These are phyloP conservation scores for Syngnathus scovelli DNA, from an alignment of 2,113 vertebrate species.

Conservation along the genomic window DNA sequence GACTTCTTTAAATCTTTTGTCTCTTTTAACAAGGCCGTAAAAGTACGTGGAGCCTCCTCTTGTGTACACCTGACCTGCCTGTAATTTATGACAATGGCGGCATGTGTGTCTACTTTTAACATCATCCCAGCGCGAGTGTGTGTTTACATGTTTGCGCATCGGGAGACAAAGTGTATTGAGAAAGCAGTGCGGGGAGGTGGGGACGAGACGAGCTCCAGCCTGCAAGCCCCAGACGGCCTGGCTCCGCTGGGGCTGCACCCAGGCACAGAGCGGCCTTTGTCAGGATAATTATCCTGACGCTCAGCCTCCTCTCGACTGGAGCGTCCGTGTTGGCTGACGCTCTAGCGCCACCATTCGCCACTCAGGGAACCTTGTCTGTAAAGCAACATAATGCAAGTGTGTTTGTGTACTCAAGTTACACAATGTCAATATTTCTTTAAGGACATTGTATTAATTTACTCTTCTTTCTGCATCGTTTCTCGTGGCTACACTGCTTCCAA, in stretches of 20 bases:
- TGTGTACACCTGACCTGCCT: conserved; percentile 31
- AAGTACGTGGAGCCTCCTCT: conserved; percentile 31
- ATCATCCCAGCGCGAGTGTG: conserved; percentile 5
- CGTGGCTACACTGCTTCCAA: no score
- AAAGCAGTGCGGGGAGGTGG: conserved; percentile 48
- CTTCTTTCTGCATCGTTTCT: no score
- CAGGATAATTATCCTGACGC: conserved; percentile 91
- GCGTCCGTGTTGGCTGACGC: conserved; percentile 44
- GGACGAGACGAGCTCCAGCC: conserved; percentile 86
- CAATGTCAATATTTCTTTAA: no score
- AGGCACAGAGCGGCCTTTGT: conserved; percentile 98
- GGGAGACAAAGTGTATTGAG: conserved; percentile 89
- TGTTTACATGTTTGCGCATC: conserved; percentile 44
- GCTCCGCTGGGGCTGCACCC: conserved; percentile 88
- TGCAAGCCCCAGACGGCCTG: conserved; percentile 94
- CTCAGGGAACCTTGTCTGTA: conserved; percentile 33
- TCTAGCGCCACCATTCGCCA: conserved; percentile 60
- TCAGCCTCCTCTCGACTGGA: conserved; percentile 62
- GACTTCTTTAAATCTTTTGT: conserved; percentile 13
- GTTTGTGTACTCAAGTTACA: neutral
- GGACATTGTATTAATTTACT: neutral
- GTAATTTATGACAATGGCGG: conserved; percentile 16
- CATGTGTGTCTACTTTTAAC: neutral
- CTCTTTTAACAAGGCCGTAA: conserved; percentile 36
- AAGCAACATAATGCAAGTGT: conserved; percentile 8